These are phyloP conservation scores for Zoanthus gigantus DNA, from an alignment of 92 coral and sea anemone species.

Conservation along the genomic window DNA sequence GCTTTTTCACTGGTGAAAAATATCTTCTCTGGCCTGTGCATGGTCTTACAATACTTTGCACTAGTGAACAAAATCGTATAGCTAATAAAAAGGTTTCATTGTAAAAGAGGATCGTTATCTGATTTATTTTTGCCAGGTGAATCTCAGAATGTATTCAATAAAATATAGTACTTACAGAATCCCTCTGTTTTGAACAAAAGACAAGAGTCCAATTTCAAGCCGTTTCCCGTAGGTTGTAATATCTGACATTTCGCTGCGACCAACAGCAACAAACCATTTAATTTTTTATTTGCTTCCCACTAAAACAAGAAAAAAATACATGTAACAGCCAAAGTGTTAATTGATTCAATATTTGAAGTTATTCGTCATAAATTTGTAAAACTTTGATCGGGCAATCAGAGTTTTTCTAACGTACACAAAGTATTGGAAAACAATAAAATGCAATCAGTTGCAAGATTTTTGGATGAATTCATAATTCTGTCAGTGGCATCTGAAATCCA, in stretches of 20 bases:
- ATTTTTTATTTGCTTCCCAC: conserved; percentile 7
- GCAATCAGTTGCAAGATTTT: not conserved
- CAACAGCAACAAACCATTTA: not conserved
- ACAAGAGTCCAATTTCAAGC: not conserved
- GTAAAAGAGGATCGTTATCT: not conserved
- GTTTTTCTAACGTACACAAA: too few species aligned
- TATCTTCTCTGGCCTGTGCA: not conserved
- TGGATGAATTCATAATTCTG: too few species aligned
- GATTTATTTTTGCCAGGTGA: too few species aligned
- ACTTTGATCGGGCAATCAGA: too few species aligned
- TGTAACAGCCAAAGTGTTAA: too few species aligned
- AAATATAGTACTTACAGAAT: conserved; percentile 1
- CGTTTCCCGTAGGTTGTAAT: not conserved
- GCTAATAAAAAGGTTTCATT: not conserved
- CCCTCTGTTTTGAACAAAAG: conserved; percentile 28
- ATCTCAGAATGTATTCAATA: too few species aligned
- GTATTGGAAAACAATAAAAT: too few species aligned
- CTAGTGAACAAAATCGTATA: not conserved
- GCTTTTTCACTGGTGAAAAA: not conserved
- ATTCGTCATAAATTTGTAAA: too few species aligned
- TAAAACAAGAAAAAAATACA: not conserved
- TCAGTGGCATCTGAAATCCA: too few species aligned
- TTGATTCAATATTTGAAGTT: too few species aligned
- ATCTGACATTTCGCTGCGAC: conserved; percentile 10
- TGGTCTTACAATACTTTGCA: not conserved